Conservation (phyloP, 2,888 invertebrate species). For the Thymelicus acteon region DNA sequence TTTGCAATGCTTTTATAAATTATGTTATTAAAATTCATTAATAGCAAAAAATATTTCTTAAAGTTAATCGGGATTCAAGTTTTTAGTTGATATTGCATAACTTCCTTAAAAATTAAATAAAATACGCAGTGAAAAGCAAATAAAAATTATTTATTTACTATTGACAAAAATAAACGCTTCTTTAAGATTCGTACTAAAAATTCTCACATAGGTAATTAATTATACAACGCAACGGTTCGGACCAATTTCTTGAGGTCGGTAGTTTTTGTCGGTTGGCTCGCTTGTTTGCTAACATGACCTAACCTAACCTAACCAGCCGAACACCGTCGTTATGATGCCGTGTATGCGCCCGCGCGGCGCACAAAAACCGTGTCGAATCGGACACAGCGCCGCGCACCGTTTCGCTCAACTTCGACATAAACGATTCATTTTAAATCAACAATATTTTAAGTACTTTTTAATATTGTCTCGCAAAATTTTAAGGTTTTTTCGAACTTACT, state of each 20-base stretch:
- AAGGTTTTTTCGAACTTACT: not conserved
- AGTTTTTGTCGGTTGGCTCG: slow-evolving; percentile 33
- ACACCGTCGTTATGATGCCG: slow-evolving; percentile 60
- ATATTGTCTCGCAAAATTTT: not conserved
- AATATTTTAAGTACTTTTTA: slow-evolving; percentile 39
- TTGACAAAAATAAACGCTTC: too few species aligned
- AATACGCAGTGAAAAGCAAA: too few species aligned
- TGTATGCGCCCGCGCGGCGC: slow-evolving; percentile 46
- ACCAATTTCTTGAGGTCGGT: slow-evolving; percentile 40
- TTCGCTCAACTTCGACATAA: slow-evolving; percentile 46
- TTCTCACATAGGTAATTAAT: too few species aligned
- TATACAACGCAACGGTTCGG: not conserved
- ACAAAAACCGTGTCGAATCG: slow-evolving; percentile 78
- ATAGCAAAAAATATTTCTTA: too few species aligned
- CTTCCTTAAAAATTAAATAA: too few species aligned
- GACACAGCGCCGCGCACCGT: slow-evolving; percentile 58
- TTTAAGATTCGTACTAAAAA: too few species aligned
- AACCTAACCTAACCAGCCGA: slow-evolving; percentile 52
- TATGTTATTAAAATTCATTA: too few species aligned
- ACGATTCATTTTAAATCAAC: slow-evolving; percentile 46
- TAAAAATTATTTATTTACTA: too few species aligned
- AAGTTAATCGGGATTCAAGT: too few species aligned
- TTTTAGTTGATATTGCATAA: too few species aligned
- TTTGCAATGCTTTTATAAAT: too few species aligned
- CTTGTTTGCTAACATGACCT: slow-evolving; percentile 50